phyloP scores from a whole-genome alignment of 2,888 invertebrate genomes.

The Sesia bembeciformis region DNA sequence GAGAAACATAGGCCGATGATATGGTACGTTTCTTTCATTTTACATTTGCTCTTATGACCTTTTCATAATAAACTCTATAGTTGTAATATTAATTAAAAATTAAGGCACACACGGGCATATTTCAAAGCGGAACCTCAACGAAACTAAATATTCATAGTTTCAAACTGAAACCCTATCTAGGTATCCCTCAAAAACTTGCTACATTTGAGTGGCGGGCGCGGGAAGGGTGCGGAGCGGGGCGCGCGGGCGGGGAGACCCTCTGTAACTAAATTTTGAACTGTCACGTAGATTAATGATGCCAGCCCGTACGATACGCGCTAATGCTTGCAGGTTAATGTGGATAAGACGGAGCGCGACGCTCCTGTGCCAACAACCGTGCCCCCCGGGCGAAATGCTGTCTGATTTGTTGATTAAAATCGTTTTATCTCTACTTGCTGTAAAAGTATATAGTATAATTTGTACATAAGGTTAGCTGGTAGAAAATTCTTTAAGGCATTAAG shows the following conservation, averaged over 20 bases:
- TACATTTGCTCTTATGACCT: too few species aligned
- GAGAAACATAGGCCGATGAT: too few species aligned
- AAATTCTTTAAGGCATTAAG: too few species aligned
- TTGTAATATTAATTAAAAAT: too few species aligned
- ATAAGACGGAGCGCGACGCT: slow-evolving; percentile 26
- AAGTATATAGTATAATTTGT: too few species aligned
- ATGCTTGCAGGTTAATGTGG: slow-evolving; percentile 57
- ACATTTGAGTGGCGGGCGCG: slow-evolving; percentile 23
- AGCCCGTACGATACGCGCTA: slow-evolving; percentile 73
- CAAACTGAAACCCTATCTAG: slow-evolving; percentile 23
- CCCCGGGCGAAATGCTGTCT: not conserved
- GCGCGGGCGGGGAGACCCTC: slow-evolving; percentile 45
- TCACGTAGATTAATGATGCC: slow-evolving; percentile 76
- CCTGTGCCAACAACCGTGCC: not conserved
- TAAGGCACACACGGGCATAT: not conserved
- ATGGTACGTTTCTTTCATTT: too few species aligned
- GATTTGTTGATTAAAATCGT: too few species aligned
- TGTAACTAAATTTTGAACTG: slow-evolving; percentile 76
- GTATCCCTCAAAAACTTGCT: slow-evolving; percentile 60
- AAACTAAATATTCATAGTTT: slow-evolving; percentile 1
- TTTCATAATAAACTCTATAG: too few species aligned
- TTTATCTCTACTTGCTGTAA: too few species aligned
- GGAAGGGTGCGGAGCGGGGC: slow-evolving; percentile 18
- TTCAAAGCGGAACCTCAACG: not conserved
- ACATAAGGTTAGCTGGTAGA: too few species aligned